A percentile compares a stretch with the other conserved stretches of the same genome.
Conservation (phyloP, 1,140 invertebrate species). For the Venturia canescens region DNA sequence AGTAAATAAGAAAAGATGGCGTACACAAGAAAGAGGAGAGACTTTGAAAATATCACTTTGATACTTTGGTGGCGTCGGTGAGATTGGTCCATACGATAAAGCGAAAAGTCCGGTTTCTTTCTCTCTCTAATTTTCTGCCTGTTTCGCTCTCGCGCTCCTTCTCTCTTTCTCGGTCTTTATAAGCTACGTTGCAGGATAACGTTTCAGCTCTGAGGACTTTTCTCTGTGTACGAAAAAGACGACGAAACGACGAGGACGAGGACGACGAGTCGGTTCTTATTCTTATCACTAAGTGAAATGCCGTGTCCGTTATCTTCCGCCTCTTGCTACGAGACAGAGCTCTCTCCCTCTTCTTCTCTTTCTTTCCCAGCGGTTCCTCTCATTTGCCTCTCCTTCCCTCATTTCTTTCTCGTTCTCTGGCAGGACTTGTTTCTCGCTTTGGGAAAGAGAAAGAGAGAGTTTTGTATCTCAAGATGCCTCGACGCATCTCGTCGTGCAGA, state of each 20-base stretch:
- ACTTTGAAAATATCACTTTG: constrained; percentile 39
- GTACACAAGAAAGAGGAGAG: constrained; percentile 17
- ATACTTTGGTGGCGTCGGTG: constrained; percentile 52
- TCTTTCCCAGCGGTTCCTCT: neutral
- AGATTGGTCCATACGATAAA: constrained; percentile 64
- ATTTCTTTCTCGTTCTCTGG: constrained; percentile 9
- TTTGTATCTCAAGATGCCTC: constrained; percentile 2
- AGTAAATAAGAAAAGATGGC: neutral
- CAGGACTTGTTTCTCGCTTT: constrained; percentile 39
- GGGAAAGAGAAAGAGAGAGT: constrained; percentile 12
- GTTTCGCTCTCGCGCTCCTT: constrained; percentile 2
- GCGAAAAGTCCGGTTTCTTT: constrained; percentile 41
- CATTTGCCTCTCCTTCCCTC: constrained; percentile 7
- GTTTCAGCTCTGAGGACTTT: constrained; percentile 16
- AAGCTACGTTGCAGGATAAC: neutral
- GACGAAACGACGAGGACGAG: constrained; percentile 41
- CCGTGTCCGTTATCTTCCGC: constrained; percentile 74
- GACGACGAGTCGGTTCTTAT: constrained; percentile 45
- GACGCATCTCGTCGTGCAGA: neutral
- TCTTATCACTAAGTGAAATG: constrained; percentile 77
- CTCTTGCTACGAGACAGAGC: constrained; percentile 59
- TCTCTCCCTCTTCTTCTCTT: constrained; percentile 55
- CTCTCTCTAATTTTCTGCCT: constrained; percentile 17
- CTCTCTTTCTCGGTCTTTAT: neutral
- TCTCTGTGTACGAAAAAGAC: constrained; percentile 39